These are phyloP conservation scores for Drosophila repleta DNA, from an alignment of 1,140 invertebrate species.

Conservation along the genomic window DNA sequence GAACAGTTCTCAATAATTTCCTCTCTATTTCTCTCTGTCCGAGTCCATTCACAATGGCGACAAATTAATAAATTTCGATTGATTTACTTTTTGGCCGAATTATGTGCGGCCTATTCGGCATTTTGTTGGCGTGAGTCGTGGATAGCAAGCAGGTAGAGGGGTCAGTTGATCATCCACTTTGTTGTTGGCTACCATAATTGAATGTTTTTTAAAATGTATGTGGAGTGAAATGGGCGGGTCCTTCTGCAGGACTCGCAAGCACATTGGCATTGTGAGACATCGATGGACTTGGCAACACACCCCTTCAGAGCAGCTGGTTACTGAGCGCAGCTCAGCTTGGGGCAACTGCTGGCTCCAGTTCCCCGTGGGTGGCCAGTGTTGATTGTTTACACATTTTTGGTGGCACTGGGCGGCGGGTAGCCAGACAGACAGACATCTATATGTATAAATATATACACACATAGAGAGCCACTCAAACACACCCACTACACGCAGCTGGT, in stretches of 20 bases:
- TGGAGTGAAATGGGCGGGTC: not conserved
- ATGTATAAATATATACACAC: slow-evolving; percentile 28
- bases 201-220: slow-evolving; percentile 68
- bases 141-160: no score
- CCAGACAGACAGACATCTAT: slow-evolving; percentile 20
- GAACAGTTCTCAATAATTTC: no score
- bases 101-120: slow-evolving; percentile 38
- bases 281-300: slow-evolving; percentile 42
- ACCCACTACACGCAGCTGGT: slow-evolving; percentile 25
- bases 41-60: slow-evolving; percentile 23
- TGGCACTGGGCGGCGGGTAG: slow-evolving; percentile 50
- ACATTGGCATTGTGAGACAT: slow-evolving; percentile 50
- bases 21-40: no score
- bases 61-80: slow-evolving; percentile 35
- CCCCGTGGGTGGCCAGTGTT: slow-evolving; percentile 66
- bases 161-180: slow-evolving; percentile 52
- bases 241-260: slow-evolving; percentile 4
- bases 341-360: slow-evolving; percentile 6
- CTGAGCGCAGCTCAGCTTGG: slow-evolving; percentile 31
- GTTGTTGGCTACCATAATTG: slow-evolving; percentile 77
- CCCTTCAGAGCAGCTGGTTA: slow-evolving; percentile 26
- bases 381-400: slow-evolving; percentile 81
- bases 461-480: slow-evolving; percentile 28
- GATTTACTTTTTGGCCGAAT: slow-evolving; percentile 7
- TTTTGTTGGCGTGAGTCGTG: not conserved